Percentiles rank a stretch among this genome's conserved stretches.
These are phyloP conservation scores for Eupeodes luniger DNA, from an alignment of 2,888 invertebrate genomes.

Conservation along the genomic window DNA sequence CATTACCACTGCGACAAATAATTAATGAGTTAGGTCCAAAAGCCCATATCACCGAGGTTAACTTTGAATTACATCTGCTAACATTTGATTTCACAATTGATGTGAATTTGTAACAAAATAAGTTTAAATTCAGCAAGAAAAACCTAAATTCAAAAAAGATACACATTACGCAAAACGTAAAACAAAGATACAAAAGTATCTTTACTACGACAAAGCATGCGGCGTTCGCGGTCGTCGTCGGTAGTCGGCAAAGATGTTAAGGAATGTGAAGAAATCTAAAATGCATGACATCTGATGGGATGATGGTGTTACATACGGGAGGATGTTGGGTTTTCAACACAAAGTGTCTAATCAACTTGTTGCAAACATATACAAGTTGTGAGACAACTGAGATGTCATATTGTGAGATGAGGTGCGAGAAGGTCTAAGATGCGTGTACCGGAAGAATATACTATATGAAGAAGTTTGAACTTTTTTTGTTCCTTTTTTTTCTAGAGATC, in stretches of 20 bases:
- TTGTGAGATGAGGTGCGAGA: constrained; percentile 48
- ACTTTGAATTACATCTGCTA: constrained; percentile 30
- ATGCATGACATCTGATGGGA: constrained; percentile 53
- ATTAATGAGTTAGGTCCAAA: constrained; percentile 57
- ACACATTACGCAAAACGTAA: constrained; percentile 52
- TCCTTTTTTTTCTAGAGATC: background rate
- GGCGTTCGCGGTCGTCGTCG: too few relatives aligned
- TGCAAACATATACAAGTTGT: constrained; percentile 49
- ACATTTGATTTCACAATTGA: constrained; percentile 49
- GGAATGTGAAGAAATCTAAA: constrained; percentile 59
- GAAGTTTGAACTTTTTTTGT: background rate
- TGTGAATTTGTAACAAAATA: constrained; percentile 49
- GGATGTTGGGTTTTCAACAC: constrained; percentile 37
- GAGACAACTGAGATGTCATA: constrained; percentile 41
- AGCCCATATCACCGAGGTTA: constrained; percentile 52
- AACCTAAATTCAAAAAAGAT: constrained; percentile 6
- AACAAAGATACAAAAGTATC: constrained; percentile 37
- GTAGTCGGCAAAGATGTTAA: constrained; percentile 57
- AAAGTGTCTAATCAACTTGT: constrained; percentile 73
- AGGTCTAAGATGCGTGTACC: constrained; percentile 61
- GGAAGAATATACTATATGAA: constrained; percentile 26
- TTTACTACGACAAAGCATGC: background rate
- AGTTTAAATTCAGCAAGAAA: constrained; percentile 50
- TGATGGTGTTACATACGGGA: background rate
- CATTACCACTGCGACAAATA: constrained; percentile 60